Evolutionary conservation across 2,113 vertebrate genomes (phyloP), one percentile per base, ranked within the genome.

Genomic region (Taurulus bubalis): DNA sequence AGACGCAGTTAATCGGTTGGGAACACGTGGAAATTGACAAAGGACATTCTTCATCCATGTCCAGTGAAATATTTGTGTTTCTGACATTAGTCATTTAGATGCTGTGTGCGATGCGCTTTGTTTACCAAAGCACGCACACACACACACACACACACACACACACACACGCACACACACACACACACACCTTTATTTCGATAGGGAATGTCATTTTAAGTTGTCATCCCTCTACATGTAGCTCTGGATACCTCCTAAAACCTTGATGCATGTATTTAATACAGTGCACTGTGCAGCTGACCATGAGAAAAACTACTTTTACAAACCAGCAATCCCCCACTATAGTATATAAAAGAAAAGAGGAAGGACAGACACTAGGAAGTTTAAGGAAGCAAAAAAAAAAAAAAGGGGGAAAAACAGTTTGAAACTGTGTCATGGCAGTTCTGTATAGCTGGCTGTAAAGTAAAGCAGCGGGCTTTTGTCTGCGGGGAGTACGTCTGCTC

Each of bases 401-500:
- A 60, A 62, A 67, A 32, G 20, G 4, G 4, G 45, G 8, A 2
- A 40, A 75, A 80, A 62, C 28, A 40, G 59, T 45, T 49, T 68
- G 60, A 86, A 84, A 85, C 42, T 65, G 75, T 77, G 71, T 75
- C 53, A 51, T 38, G 30, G 77, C 30, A 49, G 20, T 62, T 73
- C 36, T 53, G 55, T 66, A 15, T 8, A 38, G 67, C 40, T 66
- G 64, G 30, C 77, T 81, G 49, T 72, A 79, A 82, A 87, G 59
- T 55, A 75, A 75, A 76, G 56, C 49, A 75, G 51, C 71, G 47
- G 30, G 73, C 80, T 77, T 92, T 83, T 80, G 83, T 89, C 76
- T 82, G 72, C 75, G 75, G 78, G 80, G 79, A 80, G 83, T 20
- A 8, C 40, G 85, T 85, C 73, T 89, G 78, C 26, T 80, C 68